Evolutionary conservation across 2,113 vertebrate species (phyloP).

Genomic region (Scolopax mira): DNA sequence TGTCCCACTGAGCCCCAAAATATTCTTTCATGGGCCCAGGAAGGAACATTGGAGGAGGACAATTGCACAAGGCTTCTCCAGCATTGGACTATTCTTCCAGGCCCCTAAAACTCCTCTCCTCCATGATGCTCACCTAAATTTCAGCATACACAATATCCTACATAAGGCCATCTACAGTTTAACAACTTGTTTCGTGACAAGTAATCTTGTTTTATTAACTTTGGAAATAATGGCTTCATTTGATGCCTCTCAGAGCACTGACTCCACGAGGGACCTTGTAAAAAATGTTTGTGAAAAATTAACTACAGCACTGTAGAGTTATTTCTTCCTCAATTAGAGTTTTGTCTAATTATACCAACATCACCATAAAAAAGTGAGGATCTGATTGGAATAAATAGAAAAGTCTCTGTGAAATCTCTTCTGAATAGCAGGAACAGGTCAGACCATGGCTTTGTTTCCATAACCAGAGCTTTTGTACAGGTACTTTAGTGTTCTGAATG

Average conservation of each 20-base stretch:
- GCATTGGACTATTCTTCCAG: neutral
- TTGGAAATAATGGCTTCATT: neutral
- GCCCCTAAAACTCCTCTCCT: neutral
- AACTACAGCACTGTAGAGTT: neutral
- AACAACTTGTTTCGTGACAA: neutral
- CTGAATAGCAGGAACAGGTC: neutral
- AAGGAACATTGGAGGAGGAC: neutral
- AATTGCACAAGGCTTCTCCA: neutral
- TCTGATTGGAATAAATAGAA: neutral
- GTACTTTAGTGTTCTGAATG: neutral
- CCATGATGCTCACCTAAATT: neutral
- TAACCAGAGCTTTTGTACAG: neutral
- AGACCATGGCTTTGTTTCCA: neutral
- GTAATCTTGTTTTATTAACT: neutral
- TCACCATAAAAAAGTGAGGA: neutral
- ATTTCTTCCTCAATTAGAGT: neutral
- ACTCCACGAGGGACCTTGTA: neutral
- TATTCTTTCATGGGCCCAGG: fast-evolving
- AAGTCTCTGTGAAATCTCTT: neutral
- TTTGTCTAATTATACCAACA: neutral
- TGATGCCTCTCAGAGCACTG: neutral
- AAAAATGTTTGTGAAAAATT: neutral
- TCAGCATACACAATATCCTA: neutral
- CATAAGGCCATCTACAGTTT: neutral
- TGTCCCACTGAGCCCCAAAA: fast-evolving